Conservation (phyloP, 2,113 vertebrate species). For the Morone saxatilis region DNA sequence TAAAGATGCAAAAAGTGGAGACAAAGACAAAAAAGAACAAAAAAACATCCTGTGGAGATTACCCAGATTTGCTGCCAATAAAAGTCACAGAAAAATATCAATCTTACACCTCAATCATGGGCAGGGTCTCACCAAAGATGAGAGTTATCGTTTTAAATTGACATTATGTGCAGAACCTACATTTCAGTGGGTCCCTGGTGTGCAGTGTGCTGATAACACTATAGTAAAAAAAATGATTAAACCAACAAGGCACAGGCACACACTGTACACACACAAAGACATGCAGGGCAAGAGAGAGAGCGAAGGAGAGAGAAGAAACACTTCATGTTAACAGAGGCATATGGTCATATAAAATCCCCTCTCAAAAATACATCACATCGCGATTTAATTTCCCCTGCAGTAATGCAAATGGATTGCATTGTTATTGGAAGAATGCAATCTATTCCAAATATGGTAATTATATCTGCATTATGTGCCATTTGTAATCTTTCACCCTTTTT, state of each 20-base stretch:
- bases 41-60: constrained; percentile 42
- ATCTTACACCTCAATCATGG: constrained; percentile 47
- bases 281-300: constrained; percentile 9
- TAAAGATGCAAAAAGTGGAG: constrained; percentile 37
- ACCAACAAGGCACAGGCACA: constrained; percentile 19
- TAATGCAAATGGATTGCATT: constrained; percentile 39
- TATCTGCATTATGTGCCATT: constrained; percentile 44
- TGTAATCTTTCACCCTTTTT: constrained; percentile 44
- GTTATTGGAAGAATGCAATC: constrained; percentile 41
- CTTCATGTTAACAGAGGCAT: constrained; percentile 44
- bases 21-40: neutral
- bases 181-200: constrained; percentile 64
- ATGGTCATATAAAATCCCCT: constrained; percentile 33
- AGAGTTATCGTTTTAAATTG: constrained; percentile 68
- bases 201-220: constrained; percentile 69
- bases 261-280: constrained; percentile 21
- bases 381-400: constrained; percentile 26
- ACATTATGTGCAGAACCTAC: constrained; percentile 59
- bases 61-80: constrained; percentile 56
- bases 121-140: constrained; percentile 15
- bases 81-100: constrained; percentile 67
- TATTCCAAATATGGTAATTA: constrained; percentile 59
- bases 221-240: constrained; percentile 60
- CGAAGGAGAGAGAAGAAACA: constrained; percentile 12
- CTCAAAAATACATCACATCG: constrained; percentile 41